These are phyloP conservation scores for Apamea crenata DNA, from an alignment of 2,888 invertebrate species.

Conservation along the genomic window DNA sequence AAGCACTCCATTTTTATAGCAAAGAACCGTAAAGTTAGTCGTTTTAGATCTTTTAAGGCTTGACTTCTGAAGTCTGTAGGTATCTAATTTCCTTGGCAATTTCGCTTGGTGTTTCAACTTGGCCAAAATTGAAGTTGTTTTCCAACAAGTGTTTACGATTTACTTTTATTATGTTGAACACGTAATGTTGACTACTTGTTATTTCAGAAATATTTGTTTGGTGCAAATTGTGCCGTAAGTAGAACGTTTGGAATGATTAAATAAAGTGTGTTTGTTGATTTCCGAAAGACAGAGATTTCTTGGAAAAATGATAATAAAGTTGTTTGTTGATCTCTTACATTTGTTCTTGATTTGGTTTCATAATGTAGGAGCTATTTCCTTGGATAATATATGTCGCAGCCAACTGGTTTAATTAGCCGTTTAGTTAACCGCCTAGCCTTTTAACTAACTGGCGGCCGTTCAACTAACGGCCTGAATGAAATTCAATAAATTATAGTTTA, in stretches of 20 bases:
- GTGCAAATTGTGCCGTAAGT: conserved; percentile 28
- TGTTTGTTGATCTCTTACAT: conserved; percentile 49
- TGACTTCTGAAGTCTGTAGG: conserved; percentile 35
- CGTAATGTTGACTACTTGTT: conserved; percentile 39
- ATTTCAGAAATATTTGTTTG: conserved; percentile 48
- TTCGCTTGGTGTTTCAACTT: conserved; percentile 12
- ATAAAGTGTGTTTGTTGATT: conserved; percentile 42
- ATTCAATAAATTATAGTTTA: too few relatives aligned
- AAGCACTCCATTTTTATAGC: conserved; percentile 51
- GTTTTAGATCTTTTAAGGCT: conserved; percentile 36
- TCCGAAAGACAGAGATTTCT: conserved; percentile 29
- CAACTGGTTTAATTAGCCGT: too few relatives aligned
- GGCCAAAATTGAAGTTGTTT: conserved; percentile 13
- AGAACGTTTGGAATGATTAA: conserved; percentile 41
- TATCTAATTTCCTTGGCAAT: conserved; percentile 15
- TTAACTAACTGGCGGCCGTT: too few relatives aligned
- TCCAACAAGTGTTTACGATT: conserved; percentile 34
- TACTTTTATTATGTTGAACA: conserved; percentile 32
- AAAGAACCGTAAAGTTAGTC: conserved; percentile 34
- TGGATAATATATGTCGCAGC: too few relatives aligned
- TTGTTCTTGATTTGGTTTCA: conserved; percentile 26
- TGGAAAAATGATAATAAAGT: conserved; percentile 41
- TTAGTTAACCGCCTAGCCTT: too few relatives aligned
- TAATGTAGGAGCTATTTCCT: background rate
- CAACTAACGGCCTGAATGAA: too few relatives aligned